phyloP scores from a whole-genome alignment of 2,797 vertebrate genomes.

The Enteromius afrohamiltoni region DNA sequence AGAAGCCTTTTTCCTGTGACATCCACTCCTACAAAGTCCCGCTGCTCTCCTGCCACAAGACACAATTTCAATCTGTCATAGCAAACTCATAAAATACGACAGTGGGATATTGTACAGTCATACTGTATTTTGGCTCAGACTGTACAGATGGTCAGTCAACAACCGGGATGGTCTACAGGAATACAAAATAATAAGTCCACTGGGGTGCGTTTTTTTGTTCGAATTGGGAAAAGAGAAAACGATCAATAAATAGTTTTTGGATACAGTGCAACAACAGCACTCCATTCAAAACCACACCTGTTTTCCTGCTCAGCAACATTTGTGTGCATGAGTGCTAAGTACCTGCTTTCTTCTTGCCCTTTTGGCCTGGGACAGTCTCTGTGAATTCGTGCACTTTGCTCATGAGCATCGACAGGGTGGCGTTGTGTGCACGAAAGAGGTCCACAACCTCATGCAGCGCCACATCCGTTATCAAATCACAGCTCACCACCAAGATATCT shows the following conservation, averaged over 20 bases:
- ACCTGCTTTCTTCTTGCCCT: conserved; percentile 95
- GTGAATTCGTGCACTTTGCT: conserved; percentile 88
- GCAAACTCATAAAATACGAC: conserved; percentile 4
- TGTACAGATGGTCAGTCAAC: conserved; percentile 19
- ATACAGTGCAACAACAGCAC: conserved; percentile 18
- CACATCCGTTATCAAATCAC: conserved; percentile 94
- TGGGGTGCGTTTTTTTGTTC: conserved; percentile 7
- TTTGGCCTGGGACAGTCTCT: conserved; percentile 92
- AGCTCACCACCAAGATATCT: conserved; percentile 93
- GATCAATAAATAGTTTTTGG: conserved; percentile 23
- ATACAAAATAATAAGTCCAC: conserved; percentile 13
- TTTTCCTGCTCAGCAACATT: conserved; percentile 6
- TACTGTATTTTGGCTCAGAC: conserved; percentile 13
- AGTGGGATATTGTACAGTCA: background rate
- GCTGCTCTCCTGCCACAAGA: conserved; percentile 87
- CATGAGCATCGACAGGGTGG: conserved; percentile 96
- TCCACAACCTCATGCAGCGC: conserved; percentile 95
- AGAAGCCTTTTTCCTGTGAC: conserved; percentile 90
- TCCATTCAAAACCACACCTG: conserved; percentile 20
- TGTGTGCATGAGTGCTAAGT: conserved; percentile 49
- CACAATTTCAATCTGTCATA: conserved; percentile 21
- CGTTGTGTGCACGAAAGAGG: conserved; percentile 92
- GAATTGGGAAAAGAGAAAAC: conserved; percentile 28
- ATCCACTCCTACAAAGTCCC: conserved; percentile 97
- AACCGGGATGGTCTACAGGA: background rate